A percentile compares a stretch with the other conserved stretches of the same genome.
phyloP scores from a whole-genome alignment of 1,140 invertebrate species.

The Cherax destructor region DNA sequence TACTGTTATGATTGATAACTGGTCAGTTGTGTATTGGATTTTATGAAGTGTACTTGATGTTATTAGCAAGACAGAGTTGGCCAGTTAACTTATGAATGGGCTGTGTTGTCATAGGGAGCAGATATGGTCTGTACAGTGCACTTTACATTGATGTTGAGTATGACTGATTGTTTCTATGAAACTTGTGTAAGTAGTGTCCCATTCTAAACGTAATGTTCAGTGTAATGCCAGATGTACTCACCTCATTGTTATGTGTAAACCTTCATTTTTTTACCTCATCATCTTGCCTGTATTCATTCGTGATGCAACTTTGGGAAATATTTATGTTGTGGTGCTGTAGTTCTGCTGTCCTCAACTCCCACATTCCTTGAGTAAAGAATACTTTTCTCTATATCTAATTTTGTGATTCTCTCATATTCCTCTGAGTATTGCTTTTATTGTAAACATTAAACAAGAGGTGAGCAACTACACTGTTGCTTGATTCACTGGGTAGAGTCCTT shows the following conservation, averaged over 20 bases:
- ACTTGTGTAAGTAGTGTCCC: slow-evolving; percentile 67
- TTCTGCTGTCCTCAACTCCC: not conserved
- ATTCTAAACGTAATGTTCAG: slow-evolving; percentile 63
- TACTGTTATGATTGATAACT: slow-evolving; percentile 42
- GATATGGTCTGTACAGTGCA: slow-evolving; percentile 59
- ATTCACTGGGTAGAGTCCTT: not conserved
- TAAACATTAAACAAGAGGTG: not conserved
- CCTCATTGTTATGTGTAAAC: slow-evolving; percentile 59
- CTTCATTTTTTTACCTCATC: slow-evolving; percentile 47
- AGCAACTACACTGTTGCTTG: not conserved
- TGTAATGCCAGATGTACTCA: slow-evolving; percentile 62
- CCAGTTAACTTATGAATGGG: slow-evolving; percentile 47
- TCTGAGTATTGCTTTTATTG: not conserved
- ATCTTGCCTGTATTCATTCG: slow-evolving; percentile 39
- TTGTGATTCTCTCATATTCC: not conserved
- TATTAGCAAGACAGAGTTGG: slow-evolving; percentile 44
- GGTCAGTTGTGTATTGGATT: slow-evolving; percentile 26
- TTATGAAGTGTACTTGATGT: slow-evolving; percentile 45
- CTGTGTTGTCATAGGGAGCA: slow-evolving; percentile 42
- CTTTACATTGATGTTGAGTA: slow-evolving; percentile 60
- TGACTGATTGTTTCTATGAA: slow-evolving; percentile 65
- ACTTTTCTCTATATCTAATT: not conserved
- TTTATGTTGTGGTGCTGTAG: slow-evolving; percentile 59
- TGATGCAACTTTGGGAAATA: slow-evolving; percentile 38
- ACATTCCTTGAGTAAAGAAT: not conserved